Percentiles rank a stretch among this genome's conserved stretches.
Evolutionary conservation across 2,888 invertebrate genomes (phyloP).

Genomic region (Serripes groenlandicus): DNA sequence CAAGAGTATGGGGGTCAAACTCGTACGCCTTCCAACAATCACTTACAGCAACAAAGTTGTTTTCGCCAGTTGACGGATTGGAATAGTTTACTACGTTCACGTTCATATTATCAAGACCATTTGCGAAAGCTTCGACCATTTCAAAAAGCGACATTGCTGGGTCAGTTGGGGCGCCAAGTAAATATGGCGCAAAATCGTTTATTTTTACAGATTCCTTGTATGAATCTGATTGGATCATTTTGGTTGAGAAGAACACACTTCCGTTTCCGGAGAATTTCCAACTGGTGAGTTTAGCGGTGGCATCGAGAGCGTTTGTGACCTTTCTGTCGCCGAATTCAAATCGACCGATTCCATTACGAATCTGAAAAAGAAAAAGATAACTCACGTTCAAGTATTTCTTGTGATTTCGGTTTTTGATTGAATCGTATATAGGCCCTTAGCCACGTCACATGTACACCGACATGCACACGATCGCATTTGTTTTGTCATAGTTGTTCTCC

Average conservation of each 20-base stretch:
- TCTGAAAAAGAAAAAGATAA: slow-evolving; percentile 87
- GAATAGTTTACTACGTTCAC: slow-evolving; percentile 68
- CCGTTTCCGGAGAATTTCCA: slow-evolving; percentile 67
- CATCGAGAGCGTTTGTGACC: slow-evolving; percentile 73
- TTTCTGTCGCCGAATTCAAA: slow-evolving; percentile 68
- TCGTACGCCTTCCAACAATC: slow-evolving; percentile 72
- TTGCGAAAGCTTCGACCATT: slow-evolving; percentile 43
- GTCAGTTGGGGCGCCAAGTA: slow-evolving; percentile 59
- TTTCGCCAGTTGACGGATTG: not conserved
- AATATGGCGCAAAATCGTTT: slow-evolving; percentile 70
- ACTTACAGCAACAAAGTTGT: slow-evolving; percentile 65
- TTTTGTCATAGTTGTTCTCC: no score
- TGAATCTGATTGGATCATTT: slow-evolving; percentile 65
- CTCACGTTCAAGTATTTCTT: no score
- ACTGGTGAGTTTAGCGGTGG: slow-evolving; percentile 68
- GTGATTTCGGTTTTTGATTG: no score
- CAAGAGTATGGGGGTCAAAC: slow-evolving; percentile 66
- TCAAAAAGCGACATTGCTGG: slow-evolving; percentile 66
- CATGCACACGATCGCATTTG: no score
- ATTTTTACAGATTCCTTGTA: slow-evolving; percentile 65
- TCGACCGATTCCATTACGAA: slow-evolving; percentile 72
- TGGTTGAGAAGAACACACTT: slow-evolving; percentile 61
- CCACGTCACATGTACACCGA: no score
- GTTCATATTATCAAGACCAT: slow-evolving; percentile 77
- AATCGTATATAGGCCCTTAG: not conserved